Conservation (phyloP, 2,888 invertebrate genomes). For the Microplitis deprimator region DNA sequence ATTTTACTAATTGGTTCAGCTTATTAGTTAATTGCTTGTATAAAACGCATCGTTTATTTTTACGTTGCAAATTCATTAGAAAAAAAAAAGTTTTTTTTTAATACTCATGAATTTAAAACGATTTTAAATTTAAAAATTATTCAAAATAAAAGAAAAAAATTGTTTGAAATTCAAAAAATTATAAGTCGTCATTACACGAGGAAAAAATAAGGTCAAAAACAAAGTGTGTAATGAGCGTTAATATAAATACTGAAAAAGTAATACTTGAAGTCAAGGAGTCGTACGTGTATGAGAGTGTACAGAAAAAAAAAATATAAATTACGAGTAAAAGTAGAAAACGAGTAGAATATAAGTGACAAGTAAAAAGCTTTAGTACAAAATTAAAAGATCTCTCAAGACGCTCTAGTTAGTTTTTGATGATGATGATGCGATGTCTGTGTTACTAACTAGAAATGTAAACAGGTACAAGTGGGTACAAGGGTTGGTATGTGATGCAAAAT, state of each 20-base stretch:
- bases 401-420: not conserved
- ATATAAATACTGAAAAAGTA: not conserved
- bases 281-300: not conserved
- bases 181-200: not conserved
- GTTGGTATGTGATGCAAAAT: not conserved
- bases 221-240: not conserved
- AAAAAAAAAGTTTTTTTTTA: not conserved
- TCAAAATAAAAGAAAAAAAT: not conserved
- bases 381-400: slow-evolving; percentile 6
- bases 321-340: not conserved
- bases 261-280: not conserved
- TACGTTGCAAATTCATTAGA: not conserved
- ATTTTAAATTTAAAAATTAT: not conserved
- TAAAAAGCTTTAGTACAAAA: slow-evolving; percentile 4
- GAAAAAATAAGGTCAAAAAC: not conserved
- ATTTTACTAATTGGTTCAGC: not conserved
- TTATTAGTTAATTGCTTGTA: not conserved
- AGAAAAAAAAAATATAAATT: not conserved
- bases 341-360: slow-evolving; percentile 1
- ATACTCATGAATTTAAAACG: not conserved
- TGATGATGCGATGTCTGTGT: not conserved
- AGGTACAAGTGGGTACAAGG: not conserved
- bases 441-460: not conserved
- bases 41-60: not conserved
- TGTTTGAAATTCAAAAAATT: not conserved